phyloP scores from a whole-genome alignment of 2,797 vertebrate genomes.

The Aulostomus chinensis region DNA sequence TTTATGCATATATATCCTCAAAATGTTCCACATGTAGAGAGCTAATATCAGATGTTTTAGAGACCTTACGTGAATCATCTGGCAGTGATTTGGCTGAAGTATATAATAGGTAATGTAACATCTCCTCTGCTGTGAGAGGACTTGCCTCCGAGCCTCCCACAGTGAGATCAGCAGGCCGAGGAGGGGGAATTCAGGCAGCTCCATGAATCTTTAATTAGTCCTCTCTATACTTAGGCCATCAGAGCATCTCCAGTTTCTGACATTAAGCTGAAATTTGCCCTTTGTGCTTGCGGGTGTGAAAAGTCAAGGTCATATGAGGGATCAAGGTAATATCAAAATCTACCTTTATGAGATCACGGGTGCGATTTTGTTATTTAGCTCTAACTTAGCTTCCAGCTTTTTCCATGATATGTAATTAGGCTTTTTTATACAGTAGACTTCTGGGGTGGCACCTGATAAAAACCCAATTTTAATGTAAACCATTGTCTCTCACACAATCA shows the following conservation, averaged over 20 bases:
- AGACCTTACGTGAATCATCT: slow-evolving; percentile 49
- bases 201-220: slow-evolving; percentile 84
- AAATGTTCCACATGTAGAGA: slow-evolving; percentile 20
- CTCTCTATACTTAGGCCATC: slow-evolving; percentile 76
- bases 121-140: slow-evolving; percentile 50
- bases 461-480: slow-evolving; percentile 16
- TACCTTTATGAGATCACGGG: slow-evolving; percentile 13
- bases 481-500: slow-evolving; percentile 20
- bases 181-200: slow-evolving; percentile 61
- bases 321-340: slow-evolving; percentile 50
- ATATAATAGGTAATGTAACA: slow-evolving; percentile 56
- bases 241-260: slow-evolving; percentile 80
- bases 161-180: slow-evolving; percentile 66
- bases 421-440: slow-evolving; percentile 10
- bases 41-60: slow-evolving; percentile 48
- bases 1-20: slow-evolving; percentile 13
- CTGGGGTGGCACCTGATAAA: neutral
- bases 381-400: too few species aligned
- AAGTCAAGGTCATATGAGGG: slow-evolving; percentile 67
- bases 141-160: slow-evolving; percentile 59
- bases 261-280: slow-evolving; percentile 81
- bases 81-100: slow-evolving; percentile 47
- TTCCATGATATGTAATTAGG: too few species aligned
- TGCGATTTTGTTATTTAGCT: slow-evolving; percentile 17
- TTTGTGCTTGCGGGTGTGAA: slow-evolving; percentile 56